Evolutionary conservation across 2,888 invertebrate genomes (phyloP).

Genomic region (Augiades crinisus): DNA sequence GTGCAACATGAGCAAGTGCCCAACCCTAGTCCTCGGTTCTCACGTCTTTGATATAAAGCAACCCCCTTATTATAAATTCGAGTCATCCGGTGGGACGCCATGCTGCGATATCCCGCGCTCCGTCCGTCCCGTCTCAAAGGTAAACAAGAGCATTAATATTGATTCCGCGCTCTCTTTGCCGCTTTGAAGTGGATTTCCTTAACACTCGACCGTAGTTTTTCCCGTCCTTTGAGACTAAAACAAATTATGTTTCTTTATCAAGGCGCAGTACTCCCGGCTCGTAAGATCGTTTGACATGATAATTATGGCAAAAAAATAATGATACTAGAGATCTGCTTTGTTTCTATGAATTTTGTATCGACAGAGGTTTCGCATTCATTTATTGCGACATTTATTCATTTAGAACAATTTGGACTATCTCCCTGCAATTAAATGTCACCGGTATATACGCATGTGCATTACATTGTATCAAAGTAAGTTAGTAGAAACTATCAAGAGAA

Average conservation of each 20-base stretch:
- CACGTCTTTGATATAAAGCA: slow-evolving; percentile 62
- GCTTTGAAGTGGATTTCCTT: slow-evolving; percentile 65
- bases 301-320: slow-evolving; percentile 34
- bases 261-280: slow-evolving; percentile 27
- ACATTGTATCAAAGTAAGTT: slow-evolving; percentile 52
- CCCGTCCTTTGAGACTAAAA: slow-evolving; percentile 60
- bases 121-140: slow-evolving; percentile 59
- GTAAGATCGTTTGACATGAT: slow-evolving; percentile 44
- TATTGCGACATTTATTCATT: too few species aligned
- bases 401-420: too few species aligned
- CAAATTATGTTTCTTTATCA: slow-evolving; percentile 41
- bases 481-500: slow-evolving; percentile 62
- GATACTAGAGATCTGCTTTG: slow-evolving; percentile 23
- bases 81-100: slow-evolving; percentile 60
- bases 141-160: slow-evolving; percentile 78
- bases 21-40: slow-evolving; percentile 70
- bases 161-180: slow-evolving; percentile 69
- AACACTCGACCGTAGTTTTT: slow-evolving; percentile 55
- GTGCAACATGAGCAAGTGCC: slow-evolving; percentile 74
- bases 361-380: too few species aligned
- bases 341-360: slow-evolving; percentile 22
- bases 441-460: slow-evolving; percentile 35
- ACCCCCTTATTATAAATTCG: slow-evolving; percentile 72
- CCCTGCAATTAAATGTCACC: too few species aligned
- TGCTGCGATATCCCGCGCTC: slow-evolving; percentile 53